A percentile compares a stretch with the other conserved stretches of the same genome.
phyloP scores from a whole-genome alignment of 2,113 vertebrate genomes.

The Lagopus muta region DNA sequence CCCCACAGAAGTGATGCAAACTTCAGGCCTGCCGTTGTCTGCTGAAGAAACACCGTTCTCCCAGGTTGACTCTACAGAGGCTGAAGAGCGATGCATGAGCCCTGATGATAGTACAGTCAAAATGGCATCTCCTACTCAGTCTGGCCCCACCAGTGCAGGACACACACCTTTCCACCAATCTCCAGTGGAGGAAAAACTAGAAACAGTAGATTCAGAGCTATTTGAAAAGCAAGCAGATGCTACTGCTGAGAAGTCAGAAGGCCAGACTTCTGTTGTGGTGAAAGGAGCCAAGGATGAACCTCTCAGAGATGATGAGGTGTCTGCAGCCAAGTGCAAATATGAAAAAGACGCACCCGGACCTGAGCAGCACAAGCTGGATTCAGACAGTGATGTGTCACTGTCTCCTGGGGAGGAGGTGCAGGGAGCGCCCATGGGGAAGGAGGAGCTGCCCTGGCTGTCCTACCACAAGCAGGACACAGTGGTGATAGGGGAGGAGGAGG shows the following conservation, averaged over 20 bases:
- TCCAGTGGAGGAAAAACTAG: conserved; percentile 89
- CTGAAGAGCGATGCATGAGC: conserved; percentile 90
- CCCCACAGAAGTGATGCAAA: not conserved
- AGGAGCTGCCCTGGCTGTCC: conserved; percentile 56
- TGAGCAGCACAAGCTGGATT: not conserved
- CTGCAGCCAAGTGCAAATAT: not conserved
- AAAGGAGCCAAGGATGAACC: conserved; percentile 22
- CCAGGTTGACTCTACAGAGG: conserved; percentile 79
- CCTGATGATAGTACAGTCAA: conserved; percentile 96
- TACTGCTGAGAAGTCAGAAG: conserved; percentile 64
- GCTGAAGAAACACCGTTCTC: conserved; percentile 48
- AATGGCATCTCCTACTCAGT: conserved; percentile 92
- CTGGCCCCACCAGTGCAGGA: conserved; percentile 92
- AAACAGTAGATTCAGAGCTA: conserved; percentile 74
- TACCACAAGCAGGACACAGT: conserved; percentile 70
- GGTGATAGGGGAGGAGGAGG: conserved; percentile 35
- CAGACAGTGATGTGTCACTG: not conserved
- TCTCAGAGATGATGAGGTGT: not conserved
- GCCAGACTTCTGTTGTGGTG: not conserved
- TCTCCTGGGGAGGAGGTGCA: not conserved
- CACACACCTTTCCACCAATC: conserved; percentile 93
- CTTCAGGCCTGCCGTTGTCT: not conserved
- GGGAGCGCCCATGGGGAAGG: not conserved
- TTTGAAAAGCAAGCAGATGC: conserved; percentile 70
- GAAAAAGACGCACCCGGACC: not conserved